These are phyloP conservation scores for Agonopterix heracliana DNA, from an alignment of 2,888 invertebrate species.

Conservation along the genomic window DNA sequence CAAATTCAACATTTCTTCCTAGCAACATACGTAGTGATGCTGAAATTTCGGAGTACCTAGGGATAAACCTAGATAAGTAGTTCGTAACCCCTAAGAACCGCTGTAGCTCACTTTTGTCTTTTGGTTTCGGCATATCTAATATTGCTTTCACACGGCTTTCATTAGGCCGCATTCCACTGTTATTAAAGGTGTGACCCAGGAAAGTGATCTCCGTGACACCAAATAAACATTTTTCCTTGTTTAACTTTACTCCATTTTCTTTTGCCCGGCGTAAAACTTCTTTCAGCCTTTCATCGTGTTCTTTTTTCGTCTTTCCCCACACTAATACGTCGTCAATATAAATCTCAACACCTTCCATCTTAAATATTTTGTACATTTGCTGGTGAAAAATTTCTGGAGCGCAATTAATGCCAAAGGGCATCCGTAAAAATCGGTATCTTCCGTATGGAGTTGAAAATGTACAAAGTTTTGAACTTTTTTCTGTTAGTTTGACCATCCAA, in stretches of 20 bases:
- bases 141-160: background rate
- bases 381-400: slow-evolving; percentile 12
- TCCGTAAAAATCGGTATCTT: slow-evolving; percentile 7
- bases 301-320: slow-evolving; percentile 4
- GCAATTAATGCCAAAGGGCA: slow-evolving; percentile 11
- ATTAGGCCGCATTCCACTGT: slow-evolving; percentile 4
- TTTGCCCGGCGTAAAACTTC: slow-evolving; percentile 2
- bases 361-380: slow-evolving; percentile 13
- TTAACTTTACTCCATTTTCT: slow-evolving; percentile 6
- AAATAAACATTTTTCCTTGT: slow-evolving; percentile 4
- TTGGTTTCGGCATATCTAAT: background rate
- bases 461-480: slow-evolving; percentile 8
- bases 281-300: slow-evolving; percentile 10
- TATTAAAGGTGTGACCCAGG: slow-evolving; percentile 4
- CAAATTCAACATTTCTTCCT: slow-evolving; percentile 3
- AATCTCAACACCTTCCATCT: slow-evolving; percentile 7
- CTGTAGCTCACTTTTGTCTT: slow-evolving; percentile 1
- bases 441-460: slow-evolving; percentile 11
- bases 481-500: slow-evolving; percentile 9
- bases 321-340: slow-evolving; percentile 8
- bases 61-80: slow-evolving; percentile 5
- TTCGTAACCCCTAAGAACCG: slow-evolving; percentile 4
- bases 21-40: slow-evolving; percentile 6
- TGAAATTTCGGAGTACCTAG: slow-evolving; percentile 4
- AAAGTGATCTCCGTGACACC: slow-evolving; percentile 2